Conservation (phyloP, 2,113 vertebrate species). For the Ciconia maguari region DNA sequence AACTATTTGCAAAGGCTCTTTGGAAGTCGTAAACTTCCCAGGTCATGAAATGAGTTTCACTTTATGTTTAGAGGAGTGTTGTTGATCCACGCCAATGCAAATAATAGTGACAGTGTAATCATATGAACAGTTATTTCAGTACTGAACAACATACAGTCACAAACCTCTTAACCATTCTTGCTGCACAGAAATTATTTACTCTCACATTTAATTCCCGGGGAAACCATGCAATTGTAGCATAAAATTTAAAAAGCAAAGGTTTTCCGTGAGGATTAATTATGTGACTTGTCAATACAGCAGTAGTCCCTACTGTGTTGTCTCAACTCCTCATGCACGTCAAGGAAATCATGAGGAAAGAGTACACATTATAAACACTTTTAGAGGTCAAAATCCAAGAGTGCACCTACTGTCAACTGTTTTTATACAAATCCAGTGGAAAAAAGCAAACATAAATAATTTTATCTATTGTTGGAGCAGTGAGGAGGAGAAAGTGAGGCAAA, state of each 20-base stretch:
- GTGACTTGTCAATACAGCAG: not conserved
- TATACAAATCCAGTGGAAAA: not conserved
- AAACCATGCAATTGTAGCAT: not conserved
- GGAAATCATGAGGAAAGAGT: not conserved
- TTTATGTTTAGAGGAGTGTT: not conserved
- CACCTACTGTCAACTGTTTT: not conserved
- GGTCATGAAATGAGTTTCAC: not conserved
- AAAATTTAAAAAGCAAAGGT: not conserved
- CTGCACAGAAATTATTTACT: not conserved
- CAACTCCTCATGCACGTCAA: fast-evolving
- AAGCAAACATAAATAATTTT: not conserved
- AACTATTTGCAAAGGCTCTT: not conserved
- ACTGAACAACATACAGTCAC: not conserved
- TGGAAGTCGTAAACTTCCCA: not conserved
- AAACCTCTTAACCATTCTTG: not conserved
- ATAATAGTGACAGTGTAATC: not conserved
- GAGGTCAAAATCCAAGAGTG: not conserved
- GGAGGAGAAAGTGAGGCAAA: not conserved
- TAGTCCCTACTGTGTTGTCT: not conserved
- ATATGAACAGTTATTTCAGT: not conserved
- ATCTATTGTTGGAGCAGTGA: not conserved
- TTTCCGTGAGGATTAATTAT: not conserved
- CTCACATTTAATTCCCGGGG: not conserved
- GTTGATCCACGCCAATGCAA: not conserved
- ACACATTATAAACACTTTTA: not conserved